These are phyloP conservation scores for Samia ricini DNA, from an alignment of 1,140 invertebrate genomes.

Conservation along the genomic window DNA sequence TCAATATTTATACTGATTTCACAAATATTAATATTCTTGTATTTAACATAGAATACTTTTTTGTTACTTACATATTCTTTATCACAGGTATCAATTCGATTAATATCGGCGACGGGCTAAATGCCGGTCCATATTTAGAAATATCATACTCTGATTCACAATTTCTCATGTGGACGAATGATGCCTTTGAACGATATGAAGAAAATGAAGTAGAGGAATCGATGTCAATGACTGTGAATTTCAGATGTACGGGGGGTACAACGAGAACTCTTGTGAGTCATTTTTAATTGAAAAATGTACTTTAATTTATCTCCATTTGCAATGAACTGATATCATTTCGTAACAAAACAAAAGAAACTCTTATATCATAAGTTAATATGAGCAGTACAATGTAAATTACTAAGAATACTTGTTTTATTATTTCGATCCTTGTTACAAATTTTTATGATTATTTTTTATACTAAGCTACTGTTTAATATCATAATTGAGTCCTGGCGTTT, in stretches of 20 bases:
- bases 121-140: conserved; percentile 40
- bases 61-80: not conserved
- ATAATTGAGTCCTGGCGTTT: too few species aligned
- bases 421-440: too few species aligned
- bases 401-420: too few species aligned
- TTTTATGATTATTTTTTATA: too few species aligned
- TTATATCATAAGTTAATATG: too few species aligned
- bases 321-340: too few species aligned
- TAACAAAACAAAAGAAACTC: too few species aligned
- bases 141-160: conserved; percentile 26
- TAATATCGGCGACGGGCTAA: conserved; percentile 32
- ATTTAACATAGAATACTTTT: not conserved
- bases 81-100: conserved; percentile 25
- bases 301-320: too few species aligned
- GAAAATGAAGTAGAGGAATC: conserved; percentile 40
- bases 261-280: conserved; percentile 34
- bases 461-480: too few species aligned
- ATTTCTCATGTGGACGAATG: conserved; percentile 40
- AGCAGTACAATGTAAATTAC: too few species aligned
- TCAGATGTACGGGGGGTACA: conserved; percentile 37
- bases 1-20: not conserved
- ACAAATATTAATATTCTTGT: not conserved
- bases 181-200: conserved; percentile 43
- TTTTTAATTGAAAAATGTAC: conserved; percentile 5
- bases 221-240: conserved; percentile 38